These are phyloP conservation scores for Strigamia transsilvanica DNA, from an alignment of 2,888 invertebrate genomes.

Conservation along the genomic window DNA sequence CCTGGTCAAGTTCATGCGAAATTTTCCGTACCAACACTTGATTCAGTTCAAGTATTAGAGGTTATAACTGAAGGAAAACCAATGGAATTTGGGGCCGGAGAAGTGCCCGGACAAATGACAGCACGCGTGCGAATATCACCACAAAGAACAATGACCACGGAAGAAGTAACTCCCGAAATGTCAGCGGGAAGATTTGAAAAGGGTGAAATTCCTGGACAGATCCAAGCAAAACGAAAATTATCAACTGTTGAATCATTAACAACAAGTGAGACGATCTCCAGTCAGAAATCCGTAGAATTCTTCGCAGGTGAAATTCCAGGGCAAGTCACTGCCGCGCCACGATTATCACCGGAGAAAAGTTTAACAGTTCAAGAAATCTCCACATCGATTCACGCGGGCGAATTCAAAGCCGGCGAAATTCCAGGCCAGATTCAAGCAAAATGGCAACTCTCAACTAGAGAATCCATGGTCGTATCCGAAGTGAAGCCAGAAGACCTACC, in stretches of 20 bases:
- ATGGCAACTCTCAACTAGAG: constrained; percentile 56
- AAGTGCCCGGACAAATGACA: constrained; percentile 49
- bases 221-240: constrained; percentile 53
- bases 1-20: constrained; percentile 55
- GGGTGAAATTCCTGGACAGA: constrained; percentile 53
- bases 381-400: constrained; percentile 63
- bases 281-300: constrained; percentile 51
- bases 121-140: constrained; percentile 54
- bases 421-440: constrained; percentile 55
- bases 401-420: constrained; percentile 52
- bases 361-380: constrained; percentile 58
- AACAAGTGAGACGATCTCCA: constrained; percentile 50
- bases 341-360: constrained; percentile 57
- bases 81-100: constrained; percentile 52
- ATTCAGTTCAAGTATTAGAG: constrained; percentile 58
- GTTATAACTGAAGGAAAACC: constrained; percentile 55
- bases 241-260: constrained; percentile 53
- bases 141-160: constrained; percentile 55
- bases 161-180: constrained; percentile 54
- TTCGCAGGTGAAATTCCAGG: constrained; percentile 41
- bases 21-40: constrained; percentile 56
- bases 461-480: constrained; percentile 57
- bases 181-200: constrained; percentile 51
- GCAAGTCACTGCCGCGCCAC: constrained; percentile 55
- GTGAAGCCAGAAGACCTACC: constrained; percentile 55